These are phyloP conservation scores for Drosophila albomicans DNA, from an alignment of 1,140 invertebrate species.

Conservation along the genomic window DNA sequence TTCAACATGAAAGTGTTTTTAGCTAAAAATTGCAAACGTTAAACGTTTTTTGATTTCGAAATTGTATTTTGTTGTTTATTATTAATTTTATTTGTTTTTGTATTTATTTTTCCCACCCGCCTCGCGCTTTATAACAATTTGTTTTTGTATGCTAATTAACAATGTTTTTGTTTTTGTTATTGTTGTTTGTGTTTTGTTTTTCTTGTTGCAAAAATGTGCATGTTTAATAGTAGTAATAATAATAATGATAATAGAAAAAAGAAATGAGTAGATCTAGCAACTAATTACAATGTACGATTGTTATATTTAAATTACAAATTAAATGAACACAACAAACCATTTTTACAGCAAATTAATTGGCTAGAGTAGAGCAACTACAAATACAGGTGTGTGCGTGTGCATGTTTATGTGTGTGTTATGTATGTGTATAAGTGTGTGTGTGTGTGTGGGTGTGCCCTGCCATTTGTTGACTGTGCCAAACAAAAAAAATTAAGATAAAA, in stretches of 20 bases:
- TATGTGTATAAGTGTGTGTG: slow-evolving; percentile 21
- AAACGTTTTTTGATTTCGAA: slow-evolving; percentile 68
- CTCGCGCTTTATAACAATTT: slow-evolving; percentile 54
- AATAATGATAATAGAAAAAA: slow-evolving; percentile 45
- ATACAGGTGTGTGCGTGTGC: slow-evolving; percentile 42
- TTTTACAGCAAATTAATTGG: slow-evolving; percentile 73
- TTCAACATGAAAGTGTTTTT: slow-evolving; percentile 70
- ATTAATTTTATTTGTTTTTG: slow-evolving; percentile 11
- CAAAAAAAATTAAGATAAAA: slow-evolving; percentile 21
- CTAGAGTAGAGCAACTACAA: slow-evolving; percentile 67
- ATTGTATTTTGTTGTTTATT: slow-evolving; percentile 58
- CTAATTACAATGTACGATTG: slow-evolving; percentile 18
- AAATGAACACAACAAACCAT: slow-evolving; percentile 81
- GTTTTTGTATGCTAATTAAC: slow-evolving; percentile 61
- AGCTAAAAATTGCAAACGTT: slow-evolving; percentile 79
- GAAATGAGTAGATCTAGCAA: slow-evolving; percentile 44
- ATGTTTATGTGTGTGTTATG: slow-evolving; percentile 19
- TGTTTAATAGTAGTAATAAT: slow-evolving; percentile 28
- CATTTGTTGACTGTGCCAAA: slow-evolving; percentile 57
- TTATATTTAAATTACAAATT: slow-evolving; percentile 54
- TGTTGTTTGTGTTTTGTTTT: slow-evolving; percentile 12
- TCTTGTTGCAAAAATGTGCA: slow-evolving; percentile 29
- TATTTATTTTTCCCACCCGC: slow-evolving; percentile 24
- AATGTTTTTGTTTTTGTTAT: slow-evolving; percentile 39
- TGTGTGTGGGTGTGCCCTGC: slow-evolving; percentile 51